Conservation (phyloP, 2,113 vertebrate genomes). For the Tiliqua scincoides region DNA sequence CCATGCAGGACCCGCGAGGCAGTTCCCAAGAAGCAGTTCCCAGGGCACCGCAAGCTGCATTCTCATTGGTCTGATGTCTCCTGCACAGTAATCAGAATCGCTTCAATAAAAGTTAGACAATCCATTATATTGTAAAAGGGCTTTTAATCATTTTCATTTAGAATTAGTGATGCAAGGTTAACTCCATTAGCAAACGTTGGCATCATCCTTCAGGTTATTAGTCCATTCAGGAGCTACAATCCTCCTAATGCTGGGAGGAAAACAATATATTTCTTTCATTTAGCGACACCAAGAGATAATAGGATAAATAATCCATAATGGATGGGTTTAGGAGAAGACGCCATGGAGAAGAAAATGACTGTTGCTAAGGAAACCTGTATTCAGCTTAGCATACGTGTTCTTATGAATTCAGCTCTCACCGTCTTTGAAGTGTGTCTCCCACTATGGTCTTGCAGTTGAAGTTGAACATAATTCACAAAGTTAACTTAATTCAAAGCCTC, state of each 20-base stretch:
- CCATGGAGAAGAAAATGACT: conserved; percentile 2
- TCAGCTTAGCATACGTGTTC: conserved; percentile 28
- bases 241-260: conserved; percentile 9
- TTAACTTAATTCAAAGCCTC: too few relatives aligned
- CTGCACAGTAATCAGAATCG: not conserved
- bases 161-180: conserved; percentile 4
- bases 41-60: conserved; percentile 5
- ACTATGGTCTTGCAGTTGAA: not conserved
- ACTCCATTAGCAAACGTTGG: conserved; percentile 33
- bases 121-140: conserved; percentile 38
- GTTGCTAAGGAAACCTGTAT: conserved; percentile 40
- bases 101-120: conserved; percentile 1
- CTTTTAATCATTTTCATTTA: conserved; percentile 40
- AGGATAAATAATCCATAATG: conserved; percentile 45
- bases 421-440: conserved; percentile 7
- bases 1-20: not conserved
- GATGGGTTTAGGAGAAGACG: not conserved
- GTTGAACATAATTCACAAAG: conserved; percentile 39
- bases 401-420: conserved; percentile 8
- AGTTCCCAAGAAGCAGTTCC: not conserved
- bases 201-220: conserved; percentile 2
- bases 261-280: conserved; percentile 34
- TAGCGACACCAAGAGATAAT: conserved; percentile 35
- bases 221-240: conserved; percentile 27
- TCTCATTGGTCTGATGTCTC: not conserved